phyloP scores from a whole-genome alignment of 2,888 invertebrate genomes.

The Philereme vetulata region DNA sequence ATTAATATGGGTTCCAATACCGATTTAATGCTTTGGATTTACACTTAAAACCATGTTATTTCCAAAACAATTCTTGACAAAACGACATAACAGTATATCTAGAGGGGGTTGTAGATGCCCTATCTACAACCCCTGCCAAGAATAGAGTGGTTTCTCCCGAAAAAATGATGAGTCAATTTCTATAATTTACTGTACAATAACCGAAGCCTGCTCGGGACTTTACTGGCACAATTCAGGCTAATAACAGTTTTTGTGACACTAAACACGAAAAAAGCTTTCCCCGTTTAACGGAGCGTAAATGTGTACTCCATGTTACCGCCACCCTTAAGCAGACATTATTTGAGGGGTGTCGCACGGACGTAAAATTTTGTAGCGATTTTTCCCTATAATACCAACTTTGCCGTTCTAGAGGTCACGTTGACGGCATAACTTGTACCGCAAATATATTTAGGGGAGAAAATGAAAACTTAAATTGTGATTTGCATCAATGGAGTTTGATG shows the following conservation, averaged over 20 bases:
- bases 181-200: constrained; percentile 47
- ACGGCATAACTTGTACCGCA: constrained; percentile 61
- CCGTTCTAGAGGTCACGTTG: constrained; percentile 71
- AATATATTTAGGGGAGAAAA: constrained; percentile 54
- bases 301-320: constrained; percentile 81
- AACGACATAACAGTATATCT: too few species aligned
- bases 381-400: constrained; percentile 69
- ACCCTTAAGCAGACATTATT: constrained; percentile 83
- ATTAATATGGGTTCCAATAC: too few species aligned
- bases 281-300: constrained; percentile 83
- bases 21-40: too few species aligned
- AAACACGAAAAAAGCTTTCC: constrained; percentile 83
- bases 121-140: constrained; percentile 5
- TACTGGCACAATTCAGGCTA: constrained; percentile 77
- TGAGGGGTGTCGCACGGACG: constrained; percentile 75
- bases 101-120: too few species aligned
- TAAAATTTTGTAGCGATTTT: constrained; percentile 82
- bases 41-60: too few species aligned
- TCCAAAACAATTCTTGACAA: too few species aligned
- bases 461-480: constrained; percentile 44
- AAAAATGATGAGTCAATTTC: constrained; percentile 42
- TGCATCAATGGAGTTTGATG: constrained; percentile 38
- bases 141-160: constrained; percentile 25
- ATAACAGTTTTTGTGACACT: constrained; percentile 84
- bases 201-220: constrained; percentile 48